Conservation (phyloP, 2,888 invertebrate species). For the Morpho deidamia region DNA sequence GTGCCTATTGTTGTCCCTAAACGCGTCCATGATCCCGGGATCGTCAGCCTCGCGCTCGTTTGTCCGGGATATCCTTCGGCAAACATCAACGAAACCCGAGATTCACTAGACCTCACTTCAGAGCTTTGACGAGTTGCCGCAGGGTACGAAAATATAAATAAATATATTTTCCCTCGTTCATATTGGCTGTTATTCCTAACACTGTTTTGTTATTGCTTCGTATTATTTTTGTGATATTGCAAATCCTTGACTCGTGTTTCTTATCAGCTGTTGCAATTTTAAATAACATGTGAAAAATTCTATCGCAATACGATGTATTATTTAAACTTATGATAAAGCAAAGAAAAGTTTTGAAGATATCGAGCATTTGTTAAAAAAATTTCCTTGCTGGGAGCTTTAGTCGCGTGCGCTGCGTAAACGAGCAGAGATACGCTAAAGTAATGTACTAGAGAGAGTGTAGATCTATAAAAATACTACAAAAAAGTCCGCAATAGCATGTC, state of each 20-base stretch:
- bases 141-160: conserved; percentile 60
- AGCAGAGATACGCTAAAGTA: too few species aligned
- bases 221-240: conserved; percentile 36
- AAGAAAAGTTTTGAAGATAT: too few species aligned
- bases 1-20: conserved; percentile 66
- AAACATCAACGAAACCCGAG: conserved; percentile 70
- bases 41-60: conserved; percentile 60
- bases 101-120: conserved; percentile 70
- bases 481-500: too few species aligned
- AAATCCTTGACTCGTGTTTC: conserved; percentile 4
- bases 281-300: not conserved
- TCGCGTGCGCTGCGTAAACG: too few species aligned
- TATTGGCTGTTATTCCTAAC: conserved; percentile 31
- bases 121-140: conserved; percentile 58
- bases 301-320: not conserved
- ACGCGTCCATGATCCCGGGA: conserved; percentile 62
- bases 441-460: too few species aligned
- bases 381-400: too few species aligned
- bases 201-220: conserved; percentile 38
- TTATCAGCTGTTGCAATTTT: conserved; percentile 7
- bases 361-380: too few species aligned
- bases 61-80: conserved; percentile 72
- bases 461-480: too few species aligned
- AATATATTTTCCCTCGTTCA: conserved; percentile 36
- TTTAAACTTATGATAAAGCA: too few species aligned